A percentile compares a stretch with the other conserved stretches of the same genome.
Evolutionary conservation across 2,113 vertebrate genomes (phyloP).

Genomic region (Oxyura jamaicensis): DNA sequence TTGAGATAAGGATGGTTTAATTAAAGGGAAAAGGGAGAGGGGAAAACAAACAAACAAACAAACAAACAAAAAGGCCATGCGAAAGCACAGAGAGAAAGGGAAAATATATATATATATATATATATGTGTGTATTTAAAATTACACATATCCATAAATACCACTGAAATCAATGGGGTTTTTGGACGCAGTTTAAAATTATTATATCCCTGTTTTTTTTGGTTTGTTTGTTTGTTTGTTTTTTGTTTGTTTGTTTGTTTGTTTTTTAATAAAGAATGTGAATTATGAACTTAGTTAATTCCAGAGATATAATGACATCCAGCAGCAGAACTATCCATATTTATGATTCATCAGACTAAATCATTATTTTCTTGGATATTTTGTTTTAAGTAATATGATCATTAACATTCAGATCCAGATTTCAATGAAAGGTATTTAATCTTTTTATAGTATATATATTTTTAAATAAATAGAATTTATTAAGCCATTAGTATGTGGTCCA

Average conservation of each 20-base stretch:
- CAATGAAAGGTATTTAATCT: not conserved
- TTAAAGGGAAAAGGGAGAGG: no score
- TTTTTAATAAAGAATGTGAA: not conserved
- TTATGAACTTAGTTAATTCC: not conserved
- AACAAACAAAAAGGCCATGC: no score
- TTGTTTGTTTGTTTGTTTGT: not conserved
- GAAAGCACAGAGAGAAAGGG: no score
- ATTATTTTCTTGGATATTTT: not conserved
- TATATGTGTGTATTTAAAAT: not conserved
- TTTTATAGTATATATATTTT: not conserved
- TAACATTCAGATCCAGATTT: not conserved
- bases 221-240: no score
- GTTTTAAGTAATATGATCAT: not conserved
- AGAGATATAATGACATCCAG: not conserved
- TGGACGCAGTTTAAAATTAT: not conserved
- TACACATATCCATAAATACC: not conserved
- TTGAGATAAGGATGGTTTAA: no score
- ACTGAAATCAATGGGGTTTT: not conserved
- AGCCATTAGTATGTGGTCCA: not conserved
- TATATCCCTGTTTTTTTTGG: not conserved
- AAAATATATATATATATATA: not conserved
- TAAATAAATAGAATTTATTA: not conserved
- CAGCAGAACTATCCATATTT: not conserved
- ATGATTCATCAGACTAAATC: not conserved
- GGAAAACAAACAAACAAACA: no score